Evolutionary conservation across 2,888 invertebrate species (phyloP), one percentile per base, ranked within the genome.

Genomic region (Mesoligia furuncula): DNA sequence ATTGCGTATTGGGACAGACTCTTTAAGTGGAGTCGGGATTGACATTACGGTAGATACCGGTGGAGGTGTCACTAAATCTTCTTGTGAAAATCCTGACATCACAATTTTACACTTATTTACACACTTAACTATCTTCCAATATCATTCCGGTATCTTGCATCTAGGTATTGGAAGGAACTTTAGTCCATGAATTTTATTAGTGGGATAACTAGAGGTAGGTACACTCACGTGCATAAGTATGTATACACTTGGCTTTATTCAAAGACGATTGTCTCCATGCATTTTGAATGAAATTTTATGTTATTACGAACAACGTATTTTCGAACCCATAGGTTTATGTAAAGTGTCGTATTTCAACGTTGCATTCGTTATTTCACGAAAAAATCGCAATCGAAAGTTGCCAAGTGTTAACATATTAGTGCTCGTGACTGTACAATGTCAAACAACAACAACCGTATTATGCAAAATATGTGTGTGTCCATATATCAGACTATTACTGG

Each of bases 391-490:
- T n/a, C n/a, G n/a, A n/a, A n/a, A n/a, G n/a, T n/a, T n/a, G n/a
- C n/a, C n/a, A n/a, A n/a, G n/a, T n/a, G n/a, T n/a, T n/a, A n/a
- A n/a, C n/a, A n/a, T n/a, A n/a, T n/a, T n/a, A n/a, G n/a, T n/a
- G n/a, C n/a, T n/a, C n/a, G n/a, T n/a, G n/a, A n/a, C n/a, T 39
- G 73, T 72, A 78, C 84, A 84, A 89, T 84, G 90, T 87, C 84
- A 84, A 79, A 57, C 13, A 57, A 80, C 54, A 57, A 80, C 79
- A 77, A 79, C 73, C 73, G 74, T 84, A 88, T 90, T 89, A 91
- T 90, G 90, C 83, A 90, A 88, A 91, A 87, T 84, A 87, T 89
- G 87, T 85, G 81, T 85, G 79, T 85, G 89, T 71, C 83, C 84
- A 80, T 85, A 87, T 79, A 85, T 80, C 73, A 80, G 75, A 80